Conservation (phyloP, 37 sponge, comb jelly and placozoan genomes). For the Ephydatia muelleri region DNA sequence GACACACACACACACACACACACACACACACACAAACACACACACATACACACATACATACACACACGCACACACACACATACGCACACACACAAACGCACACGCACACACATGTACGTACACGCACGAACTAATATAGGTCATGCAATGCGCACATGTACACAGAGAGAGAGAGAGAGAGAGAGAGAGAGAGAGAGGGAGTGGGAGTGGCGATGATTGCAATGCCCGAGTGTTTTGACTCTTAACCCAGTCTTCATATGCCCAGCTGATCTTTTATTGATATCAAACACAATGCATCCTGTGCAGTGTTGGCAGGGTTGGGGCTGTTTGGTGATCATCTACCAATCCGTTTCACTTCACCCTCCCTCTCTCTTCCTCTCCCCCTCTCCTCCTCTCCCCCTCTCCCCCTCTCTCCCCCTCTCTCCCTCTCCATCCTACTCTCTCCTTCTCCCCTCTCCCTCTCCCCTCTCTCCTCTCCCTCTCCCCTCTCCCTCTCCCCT, state of each 20-base stretch:
- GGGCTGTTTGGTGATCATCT: too few relatives aligned
- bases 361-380: neutral
- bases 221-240: neutral
- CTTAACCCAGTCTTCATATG: neutral
- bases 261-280: neutral
- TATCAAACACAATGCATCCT: neutral
- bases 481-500: conserved; percentile 4
- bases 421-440: too few relatives aligned
- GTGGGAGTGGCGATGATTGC: neutral
- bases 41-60: neutral
- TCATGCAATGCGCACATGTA: too few relatives aligned
- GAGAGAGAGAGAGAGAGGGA: neutral
- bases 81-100: neutral
- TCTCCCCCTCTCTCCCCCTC: conserved; percentile 5
- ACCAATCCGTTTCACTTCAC: too few relatives aligned
- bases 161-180: neutral
- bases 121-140: too few relatives aligned
- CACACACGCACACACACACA: neutral
- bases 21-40: conserved; percentile 3
- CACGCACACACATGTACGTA: neutral
- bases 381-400: neutral
- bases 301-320: neutral
- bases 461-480: neutral
- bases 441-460: neutral
- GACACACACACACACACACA: neutral